Evolutionary conservation across 2,113 vertebrate species (phyloP).

Genomic region (Todiramphus chloris): DNA sequence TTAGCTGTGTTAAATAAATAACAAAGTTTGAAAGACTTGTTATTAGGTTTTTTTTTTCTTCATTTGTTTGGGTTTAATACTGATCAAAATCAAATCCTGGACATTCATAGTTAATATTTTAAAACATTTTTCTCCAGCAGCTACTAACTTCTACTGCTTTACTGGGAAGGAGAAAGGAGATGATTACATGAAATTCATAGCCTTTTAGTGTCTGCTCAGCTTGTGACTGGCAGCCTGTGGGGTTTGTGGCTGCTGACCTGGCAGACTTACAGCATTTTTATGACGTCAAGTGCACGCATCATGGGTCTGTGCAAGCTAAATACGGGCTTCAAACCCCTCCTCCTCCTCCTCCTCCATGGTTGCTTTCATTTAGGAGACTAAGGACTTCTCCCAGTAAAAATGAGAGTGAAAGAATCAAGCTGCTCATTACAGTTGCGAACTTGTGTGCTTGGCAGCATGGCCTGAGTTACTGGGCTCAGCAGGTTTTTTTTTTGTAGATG

Average conservation of each 20-base stretch:
- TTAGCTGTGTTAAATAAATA: neutral
- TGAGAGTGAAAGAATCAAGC: neutral
- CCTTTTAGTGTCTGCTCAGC: neutral
- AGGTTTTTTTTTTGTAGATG: neutral
- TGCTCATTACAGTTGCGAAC: neutral
- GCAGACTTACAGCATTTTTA: neutral
- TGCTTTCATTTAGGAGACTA: neutral
- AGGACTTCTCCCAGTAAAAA: neutral
- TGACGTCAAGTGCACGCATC: slow-evolving; percentile 3
- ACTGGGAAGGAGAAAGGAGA: neutral
- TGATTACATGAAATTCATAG: slow-evolving; percentile 39
- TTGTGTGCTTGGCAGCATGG: neutral
- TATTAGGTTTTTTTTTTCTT: neutral
- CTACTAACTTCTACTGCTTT: neutral
- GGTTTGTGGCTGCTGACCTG: slow-evolving; percentile 50
- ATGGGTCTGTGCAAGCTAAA: slow-evolving; percentile 1
- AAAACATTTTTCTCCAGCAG: neutral
- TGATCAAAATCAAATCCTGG: neutral
- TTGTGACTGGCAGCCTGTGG: neutral
- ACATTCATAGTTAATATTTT: neutral
- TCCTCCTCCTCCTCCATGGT: neutral
- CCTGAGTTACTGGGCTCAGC: neutral
- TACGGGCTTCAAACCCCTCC: neutral
- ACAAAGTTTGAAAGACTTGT: neutral
- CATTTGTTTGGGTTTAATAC: neutral